These are phyloP conservation scores for Cheilosia vulpina DNA, from an alignment of 2,888 invertebrate genomes.

Conservation along the genomic window DNA sequence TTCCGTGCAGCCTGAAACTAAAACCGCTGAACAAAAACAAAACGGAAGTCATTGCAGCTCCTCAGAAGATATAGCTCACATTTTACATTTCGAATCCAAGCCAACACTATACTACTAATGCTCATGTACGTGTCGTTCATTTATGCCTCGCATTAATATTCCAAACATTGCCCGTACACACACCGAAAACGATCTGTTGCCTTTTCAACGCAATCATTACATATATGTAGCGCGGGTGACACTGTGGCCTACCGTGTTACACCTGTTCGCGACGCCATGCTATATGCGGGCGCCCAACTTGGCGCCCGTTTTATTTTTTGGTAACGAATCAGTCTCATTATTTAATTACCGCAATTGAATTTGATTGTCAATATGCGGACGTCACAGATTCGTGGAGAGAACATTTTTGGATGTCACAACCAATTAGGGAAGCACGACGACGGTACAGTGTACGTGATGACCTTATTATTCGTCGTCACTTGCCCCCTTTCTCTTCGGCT, in stretches of 20 bases:
- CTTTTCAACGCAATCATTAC: not conserved
- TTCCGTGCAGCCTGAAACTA: too few species aligned
- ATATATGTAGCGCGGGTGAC: not conserved
- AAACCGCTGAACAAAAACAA: too few species aligned
- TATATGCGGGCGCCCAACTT: constrained; percentile 33
- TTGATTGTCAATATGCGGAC: constrained; percentile 41
- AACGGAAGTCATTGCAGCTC: too few species aligned
- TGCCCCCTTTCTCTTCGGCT: constrained; percentile 11
- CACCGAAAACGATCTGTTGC: not conserved
- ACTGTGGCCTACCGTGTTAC: constrained; percentile 27
- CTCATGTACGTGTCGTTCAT: not conserved
- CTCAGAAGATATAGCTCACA: too few species aligned
- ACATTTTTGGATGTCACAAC: constrained; percentile 28
- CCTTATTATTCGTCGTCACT: constrained; percentile 50
- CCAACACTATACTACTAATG: not conserved
- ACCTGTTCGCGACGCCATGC: constrained; percentile 41
- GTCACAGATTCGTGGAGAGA: constrained; percentile 3
- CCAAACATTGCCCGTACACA: not conserved
- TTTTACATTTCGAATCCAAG: too few species aligned
- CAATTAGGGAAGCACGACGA: constrained; percentile 62
- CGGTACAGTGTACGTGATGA: constrained; percentile 59
- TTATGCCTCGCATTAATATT: not conserved
- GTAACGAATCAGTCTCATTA: constrained; percentile 65
- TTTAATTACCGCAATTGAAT: constrained; percentile 59
- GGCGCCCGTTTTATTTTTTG: constrained; percentile 50